These are phyloP conservation scores for Tetramorium alpestre DNA, from an alignment of 1,140 invertebrate genomes.

Conservation along the genomic window DNA sequence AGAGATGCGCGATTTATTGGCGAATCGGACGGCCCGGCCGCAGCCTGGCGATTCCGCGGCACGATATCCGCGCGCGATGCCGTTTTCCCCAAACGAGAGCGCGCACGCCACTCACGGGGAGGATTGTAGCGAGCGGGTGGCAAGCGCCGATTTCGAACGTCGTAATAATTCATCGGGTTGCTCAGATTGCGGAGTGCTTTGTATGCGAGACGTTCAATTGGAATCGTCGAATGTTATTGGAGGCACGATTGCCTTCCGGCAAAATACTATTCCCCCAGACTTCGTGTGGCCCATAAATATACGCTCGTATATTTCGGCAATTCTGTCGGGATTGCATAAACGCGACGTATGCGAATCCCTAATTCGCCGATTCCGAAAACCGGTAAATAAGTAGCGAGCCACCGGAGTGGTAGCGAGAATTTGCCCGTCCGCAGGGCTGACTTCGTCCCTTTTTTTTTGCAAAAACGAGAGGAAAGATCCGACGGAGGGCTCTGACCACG, in stretches of 20 bases:
- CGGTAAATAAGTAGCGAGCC: neutral
- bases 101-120: neutral
- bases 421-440: neutral
- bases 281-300: slow-evolving; percentile 19
- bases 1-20: neutral
- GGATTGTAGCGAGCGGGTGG: neutral
- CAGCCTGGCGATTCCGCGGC: neutral
- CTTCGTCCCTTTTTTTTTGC: neutral
- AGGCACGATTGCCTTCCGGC: slow-evolving; percentile 41
- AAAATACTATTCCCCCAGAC: slow-evolving; percentile 15
- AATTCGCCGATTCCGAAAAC: neutral
- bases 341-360: neutral
- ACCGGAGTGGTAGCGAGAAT: neutral
- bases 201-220: slow-evolving; percentile 57
- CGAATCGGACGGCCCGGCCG: neutral
- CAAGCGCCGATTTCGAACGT: slow-evolving; percentile 39
- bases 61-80: slow-evolving; percentile 12
- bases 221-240: slow-evolving; percentile 42
- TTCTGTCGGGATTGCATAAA: neutral
- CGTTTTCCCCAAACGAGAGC: neutral
- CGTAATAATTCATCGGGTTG: slow-evolving; percentile 56
- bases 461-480: neutral
- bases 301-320: slow-evolving; percentile 2
- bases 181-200: slow-evolving; percentile 49
- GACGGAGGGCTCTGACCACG: neutral